Base-by-base conservation (phyloP, 1,140 invertebrate genomes). In the Meteorus sp. region DNA sequence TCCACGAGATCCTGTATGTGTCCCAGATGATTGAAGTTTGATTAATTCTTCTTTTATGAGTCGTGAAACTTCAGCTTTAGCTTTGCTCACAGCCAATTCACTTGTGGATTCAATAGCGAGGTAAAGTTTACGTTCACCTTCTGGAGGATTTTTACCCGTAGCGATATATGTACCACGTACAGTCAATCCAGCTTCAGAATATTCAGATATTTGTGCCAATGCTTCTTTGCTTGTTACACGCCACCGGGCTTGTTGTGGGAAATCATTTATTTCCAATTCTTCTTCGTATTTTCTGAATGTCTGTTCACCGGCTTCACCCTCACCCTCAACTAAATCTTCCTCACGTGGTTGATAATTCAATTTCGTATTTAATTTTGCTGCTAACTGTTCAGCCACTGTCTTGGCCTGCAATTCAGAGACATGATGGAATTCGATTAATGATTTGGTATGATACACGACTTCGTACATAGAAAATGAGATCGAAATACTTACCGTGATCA, bases 261-360 rank as follows among this genome's bases (percentile, higher is more conserved):
- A 99, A 78, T 99, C 97, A 72, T 99, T 99, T 66, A 99, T 99
- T 80, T 99, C 98, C 50, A 99, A 83, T 77, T 99, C 98, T 68
- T 99, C 97, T 78, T 99, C 97, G 76, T 98, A 99, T 69, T 98
- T 98, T 60, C 89, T 83, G 82, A 93, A 92, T 2, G 86, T 88
- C 66, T 89, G 86, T 50, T 91, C 88, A 2, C 86, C 88, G 2
- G 84, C 81, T 55, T 90, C 86, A 9, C 83, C 80, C 11, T 88
- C 85, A 17, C 86, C 85, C 59, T 88, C 88, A 5, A 86, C 83
- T 0, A 80, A 60, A 64, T 90, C 89, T 52, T 91, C 89, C 52
- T 92, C 89, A 43, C 89, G 89, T 2, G 97, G 96, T 74, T 95
- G 90, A 76, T 99, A 99, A 78, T 99, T 99, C 8, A 99, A 79